Conservation (phyloP, 2,888 invertebrate species). For the Parthenolecanium corni region DNA sequence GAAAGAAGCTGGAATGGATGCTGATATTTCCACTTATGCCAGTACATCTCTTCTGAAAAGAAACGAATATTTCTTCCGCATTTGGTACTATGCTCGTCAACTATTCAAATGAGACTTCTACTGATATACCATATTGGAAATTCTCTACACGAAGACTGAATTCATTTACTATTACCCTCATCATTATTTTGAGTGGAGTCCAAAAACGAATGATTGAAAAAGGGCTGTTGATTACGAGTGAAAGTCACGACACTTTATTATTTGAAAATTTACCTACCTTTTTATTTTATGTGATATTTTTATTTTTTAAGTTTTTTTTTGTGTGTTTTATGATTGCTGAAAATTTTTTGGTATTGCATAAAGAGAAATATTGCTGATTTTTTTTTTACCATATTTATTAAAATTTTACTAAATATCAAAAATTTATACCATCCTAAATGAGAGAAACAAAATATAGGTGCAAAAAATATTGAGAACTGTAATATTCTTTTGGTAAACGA, state of each 20-base stretch:
- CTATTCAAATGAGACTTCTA: constrained; percentile 54
- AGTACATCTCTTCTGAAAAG: constrained; percentile 67
- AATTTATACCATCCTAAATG: background rate
- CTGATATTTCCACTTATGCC: constrained; percentile 82
- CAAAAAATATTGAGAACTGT: background rate
- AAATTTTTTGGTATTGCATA: too few relatives aligned
- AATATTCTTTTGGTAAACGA: too few relatives aligned
- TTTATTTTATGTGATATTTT: too few relatives aligned
- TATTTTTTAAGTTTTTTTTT: too few relatives aligned
- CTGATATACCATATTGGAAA: background rate
- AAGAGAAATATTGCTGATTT: background rate
- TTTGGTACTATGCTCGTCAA: constrained; percentile 78
- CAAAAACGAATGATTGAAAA: too few relatives aligned
- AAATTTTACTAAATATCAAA: background rate
- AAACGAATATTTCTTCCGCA: constrained; percentile 92
- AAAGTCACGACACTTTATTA: too few relatives aligned
- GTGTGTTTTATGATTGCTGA: too few relatives aligned
- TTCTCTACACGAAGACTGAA: too few relatives aligned
- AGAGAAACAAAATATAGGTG: constrained; percentile 10
- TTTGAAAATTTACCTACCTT: too few relatives aligned
- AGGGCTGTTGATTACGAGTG: too few relatives aligned
- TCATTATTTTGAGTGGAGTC: too few relatives aligned
- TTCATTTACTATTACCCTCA: too few relatives aligned
- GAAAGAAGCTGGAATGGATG: constrained; percentile 85
- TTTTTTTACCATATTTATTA: background rate